Percentiles rank a stretch among this genome's conserved stretches.
phyloP scores from a whole-genome alignment of 2,888 invertebrate species.

The Luperina testacea region DNA sequence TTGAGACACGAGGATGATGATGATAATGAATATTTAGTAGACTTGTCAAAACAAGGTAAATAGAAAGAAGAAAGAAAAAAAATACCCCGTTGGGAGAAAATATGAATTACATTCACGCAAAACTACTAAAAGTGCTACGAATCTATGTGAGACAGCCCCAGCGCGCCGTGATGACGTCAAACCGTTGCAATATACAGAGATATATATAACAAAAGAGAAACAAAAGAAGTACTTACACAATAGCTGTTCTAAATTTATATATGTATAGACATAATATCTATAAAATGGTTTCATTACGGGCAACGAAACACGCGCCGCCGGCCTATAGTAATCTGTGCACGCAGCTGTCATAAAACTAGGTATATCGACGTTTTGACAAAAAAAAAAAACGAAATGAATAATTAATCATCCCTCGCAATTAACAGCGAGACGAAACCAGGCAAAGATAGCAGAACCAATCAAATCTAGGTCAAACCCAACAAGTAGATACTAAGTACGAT shows the following conservation, averaged over 20 bases:
- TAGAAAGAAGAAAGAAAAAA: not conserved
- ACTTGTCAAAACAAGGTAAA: not conserved
- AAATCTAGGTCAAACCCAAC: constrained; percentile 17
- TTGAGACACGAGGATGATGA: not conserved
- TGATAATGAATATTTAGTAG: not conserved
- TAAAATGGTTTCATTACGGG: not conserved
- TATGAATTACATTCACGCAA: not conserved
- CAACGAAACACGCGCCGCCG: not conserved
- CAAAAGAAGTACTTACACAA: too few species aligned
- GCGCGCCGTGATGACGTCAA: not conserved
- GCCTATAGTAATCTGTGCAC: not conserved
- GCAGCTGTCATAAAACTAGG: not conserved
- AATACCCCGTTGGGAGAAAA: not conserved
- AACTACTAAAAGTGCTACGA: not conserved
- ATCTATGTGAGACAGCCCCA: not conserved
- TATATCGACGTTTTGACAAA: too few species aligned
- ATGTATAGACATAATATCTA: not conserved
- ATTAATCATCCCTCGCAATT: not conserved
- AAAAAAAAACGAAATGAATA: not conserved
- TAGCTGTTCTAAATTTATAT: too few species aligned
- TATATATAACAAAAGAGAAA: too few species aligned
- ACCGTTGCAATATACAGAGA: not conserved
- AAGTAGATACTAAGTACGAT: not conserved
- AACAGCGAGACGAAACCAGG: not conserved
- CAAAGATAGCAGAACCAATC: not conserved